Conservation (phyloP, 2,113 vertebrate genomes). For the Symphodus melops region DNA sequence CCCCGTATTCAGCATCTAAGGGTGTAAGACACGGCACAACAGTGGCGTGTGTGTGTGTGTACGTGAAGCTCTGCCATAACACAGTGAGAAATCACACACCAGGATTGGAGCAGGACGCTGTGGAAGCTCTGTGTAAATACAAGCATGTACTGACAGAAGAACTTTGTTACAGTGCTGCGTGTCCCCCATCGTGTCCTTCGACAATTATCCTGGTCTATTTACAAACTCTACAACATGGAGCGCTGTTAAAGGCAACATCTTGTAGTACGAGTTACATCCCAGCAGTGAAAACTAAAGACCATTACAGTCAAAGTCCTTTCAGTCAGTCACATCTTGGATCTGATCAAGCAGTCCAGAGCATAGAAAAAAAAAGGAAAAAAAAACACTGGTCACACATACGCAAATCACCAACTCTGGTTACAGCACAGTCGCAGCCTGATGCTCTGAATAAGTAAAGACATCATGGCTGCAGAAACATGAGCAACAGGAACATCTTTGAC, state of each 20-base stretch:
- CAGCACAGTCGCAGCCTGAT: constrained; percentile 54
- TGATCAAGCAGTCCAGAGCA: constrained; percentile 20
- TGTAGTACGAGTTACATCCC: neutral
- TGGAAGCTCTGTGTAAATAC: too few relatives aligned
- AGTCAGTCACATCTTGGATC: constrained; percentile 18
- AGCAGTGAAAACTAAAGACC: too few relatives aligned
- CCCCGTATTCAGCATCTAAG: too few relatives aligned
- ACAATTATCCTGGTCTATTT: neutral
- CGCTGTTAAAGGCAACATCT: neutral
- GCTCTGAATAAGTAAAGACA: constrained; percentile 79
- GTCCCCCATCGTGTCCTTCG: neutral
- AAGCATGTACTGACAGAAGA: too few relatives aligned
- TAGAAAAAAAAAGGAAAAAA: neutral
- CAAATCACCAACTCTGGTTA: constrained; percentile 70
- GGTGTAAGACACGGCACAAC: too few relatives aligned
- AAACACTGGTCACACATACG: constrained; percentile 8
- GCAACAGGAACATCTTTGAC: constrained; percentile 49
- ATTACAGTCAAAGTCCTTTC: neutral
- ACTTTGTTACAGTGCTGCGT: too few relatives aligned
- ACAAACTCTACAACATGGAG: neutral
- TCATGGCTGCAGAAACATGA: constrained; percentile 66
- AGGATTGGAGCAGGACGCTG: too few relatives aligned
- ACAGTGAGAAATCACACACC: too few relatives aligned
- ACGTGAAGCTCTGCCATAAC: too few relatives aligned
- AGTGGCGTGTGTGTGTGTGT: too few relatives aligned